Evolutionary conservation across 2,113 vertebrate species (phyloP), one percentile per base, ranked within the genome.

Genomic region (Daboia siamensis): DNA sequence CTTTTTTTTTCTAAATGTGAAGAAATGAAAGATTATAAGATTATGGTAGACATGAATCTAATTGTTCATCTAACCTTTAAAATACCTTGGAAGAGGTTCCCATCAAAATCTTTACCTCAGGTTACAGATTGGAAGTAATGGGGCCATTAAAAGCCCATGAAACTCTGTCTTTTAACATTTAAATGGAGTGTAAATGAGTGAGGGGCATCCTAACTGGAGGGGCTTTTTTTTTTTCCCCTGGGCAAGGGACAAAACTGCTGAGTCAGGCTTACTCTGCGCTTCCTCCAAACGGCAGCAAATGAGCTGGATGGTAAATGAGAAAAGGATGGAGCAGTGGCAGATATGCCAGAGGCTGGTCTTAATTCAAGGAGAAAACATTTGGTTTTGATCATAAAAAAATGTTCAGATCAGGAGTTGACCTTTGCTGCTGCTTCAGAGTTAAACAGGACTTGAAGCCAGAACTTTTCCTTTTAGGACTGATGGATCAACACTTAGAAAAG

Each of bases 51-150:
- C 94, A 93, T n/a, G 89, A 57, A 95, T 91, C 95, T 93, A 97
- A 97, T 97, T 96, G 96, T 96, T 95, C 96, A 17, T 94, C 90
- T 95, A 96, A 97, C 96, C 96, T 96, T 97, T 97, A 92, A 96
- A 95, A 96, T 48, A 92, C 90, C 96, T 96, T 86, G 69, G 95
- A 97, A 95, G 95, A 96, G 94, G 94, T 96, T 95, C 95, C 95
- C 96, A 96, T 94, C 90, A 93, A 33, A 86, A 24, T 91, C 95
- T 95, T 97, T 96, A 95, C 96, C 96, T 95, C 88, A 4, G 94
- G 96, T 96, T 96, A 97, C 96, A 96, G 96, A 97, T 90, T 93
- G 95, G 96, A 97, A 96, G 94, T 97, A 97, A 97, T 97, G 94
- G 95, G 94, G 95, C 96, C 94, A 96, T 93, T 97, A 97, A 97